Evolutionary conservation across 1,140 invertebrate species (phyloP).

Genomic region (Diorhabda elongata): DNA sequence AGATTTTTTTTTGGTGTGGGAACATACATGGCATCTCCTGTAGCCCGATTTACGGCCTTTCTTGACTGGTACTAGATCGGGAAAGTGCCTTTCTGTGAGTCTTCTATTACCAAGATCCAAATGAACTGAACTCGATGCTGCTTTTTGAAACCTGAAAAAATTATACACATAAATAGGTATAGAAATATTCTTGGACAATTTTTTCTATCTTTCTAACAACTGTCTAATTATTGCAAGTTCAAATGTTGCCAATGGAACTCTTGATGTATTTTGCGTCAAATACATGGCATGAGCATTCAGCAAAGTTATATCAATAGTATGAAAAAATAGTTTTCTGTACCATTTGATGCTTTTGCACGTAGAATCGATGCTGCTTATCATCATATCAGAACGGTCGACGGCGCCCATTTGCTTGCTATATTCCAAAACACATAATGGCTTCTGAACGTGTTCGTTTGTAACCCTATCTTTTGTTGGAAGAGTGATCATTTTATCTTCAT

Average conservation of each 20-base stretch:
- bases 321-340: slow-evolving; percentile 41
- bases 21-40: not conserved
- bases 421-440: slow-evolving; percentile 34
- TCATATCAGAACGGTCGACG: slow-evolving; percentile 42
- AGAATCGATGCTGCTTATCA: slow-evolving; percentile 15
- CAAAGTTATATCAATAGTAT: slow-evolving; percentile 32
- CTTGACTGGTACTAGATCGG: not conserved
- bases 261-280: not conserved
- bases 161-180: too few relatives aligned
- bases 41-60: not conserved
- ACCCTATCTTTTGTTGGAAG: slow-evolving; percentile 25
- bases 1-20: too few relatives aligned
- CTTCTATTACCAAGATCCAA: not conserved
- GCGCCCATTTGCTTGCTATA: slow-evolving; percentile 43
- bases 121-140: not conserved
- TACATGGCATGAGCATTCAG: slow-evolving; percentile 31
- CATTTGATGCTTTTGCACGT: slow-evolving; percentile 34
- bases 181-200: too few relatives aligned
- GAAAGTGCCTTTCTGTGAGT: not conserved
- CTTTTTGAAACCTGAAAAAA: too few relatives aligned
- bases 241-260: slow-evolving; percentile 5
- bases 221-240: not conserved
- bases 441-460: slow-evolving; percentile 28
- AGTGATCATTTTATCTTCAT: slow-evolving; percentile 26
- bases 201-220: not conserved